A percentile compares a stretch with the other conserved stretches of the same genome.
Conservation (phyloP, 2,113 vertebrate species). For the Conger conger region DNA sequence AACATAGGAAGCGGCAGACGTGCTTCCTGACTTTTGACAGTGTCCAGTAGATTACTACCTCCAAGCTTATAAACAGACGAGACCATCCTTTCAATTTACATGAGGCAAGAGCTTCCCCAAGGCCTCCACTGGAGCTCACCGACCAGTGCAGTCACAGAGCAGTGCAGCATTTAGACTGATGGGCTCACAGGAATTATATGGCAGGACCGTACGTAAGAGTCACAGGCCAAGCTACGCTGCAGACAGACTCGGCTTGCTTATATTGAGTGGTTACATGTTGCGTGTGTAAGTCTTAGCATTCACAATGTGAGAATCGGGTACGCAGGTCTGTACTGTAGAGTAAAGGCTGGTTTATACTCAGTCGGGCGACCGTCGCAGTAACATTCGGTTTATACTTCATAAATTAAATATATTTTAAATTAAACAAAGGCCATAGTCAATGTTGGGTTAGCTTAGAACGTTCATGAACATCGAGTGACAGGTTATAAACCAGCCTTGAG, state of each 20-base stretch:
- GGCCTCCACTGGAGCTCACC: background rate
- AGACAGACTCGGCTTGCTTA: background rate
- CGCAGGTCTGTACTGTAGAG: constrained; percentile 11
- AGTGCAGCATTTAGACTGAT: background rate
- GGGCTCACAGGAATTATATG: background rate
- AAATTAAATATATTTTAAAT: too few relatives aligned
- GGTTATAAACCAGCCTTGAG: too few relatives aligned
- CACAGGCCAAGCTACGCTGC: background rate
- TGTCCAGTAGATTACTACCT: constrained; percentile 2
- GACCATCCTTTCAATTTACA: background rate
- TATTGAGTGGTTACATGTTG: too few relatives aligned
- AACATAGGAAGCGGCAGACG: constrained; percentile 64
- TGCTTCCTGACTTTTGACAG: constrained; percentile 64
- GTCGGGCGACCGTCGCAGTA: too few relatives aligned
- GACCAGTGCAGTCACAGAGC: background rate
- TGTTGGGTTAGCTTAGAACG: too few relatives aligned
- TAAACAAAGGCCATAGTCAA: too few relatives aligned
- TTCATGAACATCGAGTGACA: too few relatives aligned
- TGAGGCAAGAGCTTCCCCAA: background rate
- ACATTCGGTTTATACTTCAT: too few relatives aligned
- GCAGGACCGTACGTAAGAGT: background rate
- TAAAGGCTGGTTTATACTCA: too few relatives aligned
- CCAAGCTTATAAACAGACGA: background rate
- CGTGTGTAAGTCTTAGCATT: background rate
- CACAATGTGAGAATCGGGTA: background rate